Base-by-base conservation (phyloP, 1,140 invertebrate species). In the Himalopsyche phryganea region DNA sequence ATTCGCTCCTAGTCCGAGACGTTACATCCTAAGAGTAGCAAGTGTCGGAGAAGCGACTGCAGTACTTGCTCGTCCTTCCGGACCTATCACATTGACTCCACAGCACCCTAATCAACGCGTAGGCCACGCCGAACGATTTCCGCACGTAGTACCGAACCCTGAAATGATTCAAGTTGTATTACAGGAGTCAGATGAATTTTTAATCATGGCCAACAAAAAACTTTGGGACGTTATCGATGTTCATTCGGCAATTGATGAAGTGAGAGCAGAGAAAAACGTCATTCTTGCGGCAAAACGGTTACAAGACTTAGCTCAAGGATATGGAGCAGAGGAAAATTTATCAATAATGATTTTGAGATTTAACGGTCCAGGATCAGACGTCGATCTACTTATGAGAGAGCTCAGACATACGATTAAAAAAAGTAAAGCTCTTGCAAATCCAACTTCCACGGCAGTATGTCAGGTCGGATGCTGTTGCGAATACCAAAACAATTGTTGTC, bases 241-340 rank as follows among this genome's bases (percentile, higher is more conserved):
- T 7, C 83, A 88, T 51, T 85, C 88, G 48, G 88, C 89, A 1
- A 83, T 89, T 1, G 78, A 84, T 6, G 89, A 92, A 75, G 85
- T 88, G 1, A 81, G 84, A 63, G 82, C 84, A 10, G 85, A 89
- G 69, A 82, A 83, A 7, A 90, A 86, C 71, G 85, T 88, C 6
- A 85, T 89, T 52, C 67, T 91, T 42, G 89, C 88, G 2, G 89
- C 89, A 0, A 92, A 91, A 69, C 76, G 88, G 36, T 73, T 92
- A 18, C 86, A 91, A 69, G 89, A 92, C 72, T 73, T 91, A 23
- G 88, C 88, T 1, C 89, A 92, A 71, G 86, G 88, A 63, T 91
- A 91, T 68, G 88, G 88, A 0, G 85, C 86, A 5, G 85, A 89
- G 65, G 86, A 90, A 51, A 91, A 91, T 71, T 68, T 92, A 1